Evolutionary conservation across 2,888 invertebrate genomes (phyloP), one percentile per base, ranked within the genome.

Genomic region (Apamea sordens): DNA sequence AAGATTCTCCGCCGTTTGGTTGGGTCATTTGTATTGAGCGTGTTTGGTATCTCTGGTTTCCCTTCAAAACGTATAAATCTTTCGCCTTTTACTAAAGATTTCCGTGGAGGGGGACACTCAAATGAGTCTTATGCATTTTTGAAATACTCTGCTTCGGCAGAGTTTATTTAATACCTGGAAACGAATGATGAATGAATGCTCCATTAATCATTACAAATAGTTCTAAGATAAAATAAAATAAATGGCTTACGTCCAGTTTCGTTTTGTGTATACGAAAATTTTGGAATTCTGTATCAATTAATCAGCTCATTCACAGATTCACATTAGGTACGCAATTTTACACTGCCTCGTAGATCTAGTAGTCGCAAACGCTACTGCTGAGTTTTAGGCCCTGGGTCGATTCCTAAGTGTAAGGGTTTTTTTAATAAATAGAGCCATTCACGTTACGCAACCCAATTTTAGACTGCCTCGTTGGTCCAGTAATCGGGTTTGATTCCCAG

Each of bases 1-100:
- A 18, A 71, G 56, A 71, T 71, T 36, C 71, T 71, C 71, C 36
- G 18, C 0, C n/a, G 56, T 71, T 36, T 59, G 71, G 56, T 71
- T 71, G 71, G 71, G 71, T 71, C n/a, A 36, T 3, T 56, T 56
- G 36, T 36, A 59, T 56, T 32, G 18, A 36, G 7, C 18, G 3
- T 7, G 4, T 7, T 56, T 0, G 18, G 0, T 53, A 82, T 70
- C 86, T 97, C 97, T 97, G 97, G 97, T 97, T 97, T 97, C 97
- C 97, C 97, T 97, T 97, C 97, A 97, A 94, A 94, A 97, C 97
- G 97, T 93, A 97, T 97, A 98, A 97, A 98, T 98, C 98, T 98
- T 98, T 98, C 98, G 98, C 98, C 98, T 98, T 98, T 98, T 98
- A 98, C 98, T 98, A 98, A 98, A 98, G 98, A 98, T 98, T 98